These are phyloP conservation scores for Gymnocypris eckloni DNA, from an alignment of 2,797 vertebrate species.

Conservation along the genomic window DNA sequence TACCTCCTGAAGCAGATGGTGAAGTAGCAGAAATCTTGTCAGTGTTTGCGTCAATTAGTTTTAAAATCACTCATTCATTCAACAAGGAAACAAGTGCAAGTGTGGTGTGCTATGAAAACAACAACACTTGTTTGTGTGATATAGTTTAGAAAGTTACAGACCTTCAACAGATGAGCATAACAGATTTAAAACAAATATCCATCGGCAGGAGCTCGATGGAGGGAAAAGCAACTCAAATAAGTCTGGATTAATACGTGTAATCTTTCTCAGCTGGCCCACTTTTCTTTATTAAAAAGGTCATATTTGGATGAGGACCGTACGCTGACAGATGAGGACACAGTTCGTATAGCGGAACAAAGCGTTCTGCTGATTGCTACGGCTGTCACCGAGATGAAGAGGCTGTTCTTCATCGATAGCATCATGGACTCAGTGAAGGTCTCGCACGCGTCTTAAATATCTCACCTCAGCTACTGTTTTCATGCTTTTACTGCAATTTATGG, in stretches of 20 bases:
- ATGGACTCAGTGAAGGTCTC: conserved; percentile 89
- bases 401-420: conserved; percentile 85
- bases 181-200: conserved; percentile 8
- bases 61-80: neutral
- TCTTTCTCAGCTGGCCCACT: conserved; percentile 25
- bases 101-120: neutral
- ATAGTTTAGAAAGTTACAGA: neutral
- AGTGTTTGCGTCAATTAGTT: neutral
- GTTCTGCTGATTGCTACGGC: conserved; percentile 77
- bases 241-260: conserved; percentile 2
- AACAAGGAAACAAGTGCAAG: neutral
- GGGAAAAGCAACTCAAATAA: conserved; percentile 16
- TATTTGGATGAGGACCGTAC: conserved; percentile 85
- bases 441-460: conserved; percentile 26
- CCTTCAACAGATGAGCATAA: neutral
- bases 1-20: neutral
- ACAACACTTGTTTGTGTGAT: neutral
- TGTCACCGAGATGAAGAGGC: conserved; percentile 82
- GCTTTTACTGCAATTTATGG: conserved; percentile 33
- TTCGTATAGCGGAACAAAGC: conserved; percentile 79
- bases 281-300: conserved; percentile 70
- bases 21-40: neutral
- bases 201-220: neutral
- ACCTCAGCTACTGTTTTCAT: conserved; percentile 17
- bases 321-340: conserved; percentile 84